Evolutionary conservation across 2,888 invertebrate species (phyloP).

Genomic region (Phania funesta): DNA sequence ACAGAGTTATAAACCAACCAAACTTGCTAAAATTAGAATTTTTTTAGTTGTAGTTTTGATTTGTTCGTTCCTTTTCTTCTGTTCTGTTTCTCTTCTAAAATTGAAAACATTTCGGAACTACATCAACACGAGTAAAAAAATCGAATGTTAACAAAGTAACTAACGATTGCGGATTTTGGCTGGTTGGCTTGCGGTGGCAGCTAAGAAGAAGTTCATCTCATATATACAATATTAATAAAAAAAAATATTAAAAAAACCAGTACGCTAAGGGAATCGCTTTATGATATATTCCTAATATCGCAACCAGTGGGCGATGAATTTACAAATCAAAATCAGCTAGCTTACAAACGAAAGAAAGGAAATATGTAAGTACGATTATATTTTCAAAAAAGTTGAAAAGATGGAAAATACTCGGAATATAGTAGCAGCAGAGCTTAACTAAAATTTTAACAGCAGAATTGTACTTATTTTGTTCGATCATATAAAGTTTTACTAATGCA

Average conservation of each 20-base stretch:
- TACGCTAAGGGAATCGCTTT: slow-evolving; percentile 66
- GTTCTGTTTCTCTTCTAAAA: background rate
- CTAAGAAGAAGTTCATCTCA: slow-evolving; percentile 33
- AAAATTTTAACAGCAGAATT: background rate
- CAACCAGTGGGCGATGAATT: slow-evolving; percentile 35
- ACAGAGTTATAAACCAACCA: too few relatives aligned
- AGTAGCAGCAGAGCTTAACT: background rate
- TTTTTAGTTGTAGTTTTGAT: too few relatives aligned
- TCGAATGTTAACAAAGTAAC: background rate
- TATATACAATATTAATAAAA: slow-evolving; percentile 7
- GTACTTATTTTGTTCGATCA: background rate
- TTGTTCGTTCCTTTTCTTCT: background rate
- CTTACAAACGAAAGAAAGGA: background rate
- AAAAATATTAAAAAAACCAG: slow-evolving; percentile 56
- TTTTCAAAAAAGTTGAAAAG: too few relatives aligned
- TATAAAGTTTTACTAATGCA: slow-evolving; percentile 5
- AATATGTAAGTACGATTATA: background rate
- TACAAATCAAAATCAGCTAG: background rate
- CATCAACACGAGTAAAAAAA: background rate
- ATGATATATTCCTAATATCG: slow-evolving; percentile 41
- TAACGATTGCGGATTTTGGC: background rate
- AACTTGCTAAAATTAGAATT: too few relatives aligned
- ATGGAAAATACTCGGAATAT: background rate
- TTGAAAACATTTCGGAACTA: background rate
- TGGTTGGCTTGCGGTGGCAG: background rate